These are phyloP conservation scores for Bradysia coprophila DNA, from an alignment of 1,140 invertebrate genomes.

Conservation along the genomic window DNA sequence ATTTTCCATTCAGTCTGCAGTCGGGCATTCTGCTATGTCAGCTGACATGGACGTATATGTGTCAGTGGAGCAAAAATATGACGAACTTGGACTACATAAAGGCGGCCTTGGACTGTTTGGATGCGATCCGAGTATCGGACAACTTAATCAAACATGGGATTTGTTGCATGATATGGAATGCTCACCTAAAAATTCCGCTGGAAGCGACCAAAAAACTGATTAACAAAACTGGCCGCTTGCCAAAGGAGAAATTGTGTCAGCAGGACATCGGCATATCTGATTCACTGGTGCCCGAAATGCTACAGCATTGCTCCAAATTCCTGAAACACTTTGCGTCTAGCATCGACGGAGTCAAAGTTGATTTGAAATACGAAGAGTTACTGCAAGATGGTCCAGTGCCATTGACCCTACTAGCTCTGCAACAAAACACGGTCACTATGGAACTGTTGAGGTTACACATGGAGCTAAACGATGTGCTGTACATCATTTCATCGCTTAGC, in stretches of 20 bases:
- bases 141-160: conserved; percentile 49
- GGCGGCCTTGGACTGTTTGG: conserved; percentile 38
- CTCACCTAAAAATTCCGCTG: conserved; percentile 57
- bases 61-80: conserved; percentile 66
- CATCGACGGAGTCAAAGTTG: conserved; percentile 24
- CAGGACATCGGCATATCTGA: conserved; percentile 59
- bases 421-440: conserved; percentile 52
- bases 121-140: conserved; percentile 27
- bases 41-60: conserved; percentile 77
- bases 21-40: conserved; percentile 61
- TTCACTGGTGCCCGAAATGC: conserved; percentile 37
- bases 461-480: conserved; percentile 52
- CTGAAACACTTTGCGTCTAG: conserved; percentile 44
- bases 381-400: conserved; percentile 45
- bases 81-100: conserved; percentile 41
- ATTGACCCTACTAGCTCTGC: conserved; percentile 56
- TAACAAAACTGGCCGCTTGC: conserved; percentile 74
- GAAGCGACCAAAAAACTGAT: conserved; percentile 56
- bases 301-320: conserved; percentile 47
- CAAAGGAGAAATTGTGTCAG: conserved; percentile 60
- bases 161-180: conserved; percentile 71
- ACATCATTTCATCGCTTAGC: conserved; percentile 36
- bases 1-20: conserved; percentile 73
- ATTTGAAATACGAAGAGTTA: conserved; percentile 42
- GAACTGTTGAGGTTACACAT: conserved; percentile 60